phyloP scores from a whole-genome alignment of 2,888 invertebrate species.

The Nematopogon swammerdamellus region DNA sequence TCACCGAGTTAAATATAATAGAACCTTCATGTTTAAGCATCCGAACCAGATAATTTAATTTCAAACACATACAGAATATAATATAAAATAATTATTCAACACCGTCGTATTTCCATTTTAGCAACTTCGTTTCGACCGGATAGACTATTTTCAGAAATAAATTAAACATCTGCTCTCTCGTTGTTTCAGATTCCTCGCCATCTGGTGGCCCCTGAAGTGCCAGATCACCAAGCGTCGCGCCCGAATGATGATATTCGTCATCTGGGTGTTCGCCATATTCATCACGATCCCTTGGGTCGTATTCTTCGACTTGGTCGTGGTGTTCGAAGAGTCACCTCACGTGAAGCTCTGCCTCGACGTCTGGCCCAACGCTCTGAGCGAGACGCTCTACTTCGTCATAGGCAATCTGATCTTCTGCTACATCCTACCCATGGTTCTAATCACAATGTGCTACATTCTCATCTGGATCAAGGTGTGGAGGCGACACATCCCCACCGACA shows the following conservation, averaged over 20 bases:
- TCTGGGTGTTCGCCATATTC: conserved; percentile 84
- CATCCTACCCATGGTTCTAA: conserved; percentile 85
- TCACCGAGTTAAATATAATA: too few relatives aligned
- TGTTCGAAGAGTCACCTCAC: conserved; percentile 71
- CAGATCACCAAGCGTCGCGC: conserved; percentile 89
- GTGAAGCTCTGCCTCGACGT: conserved; percentile 76
- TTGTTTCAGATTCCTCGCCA: conserved; percentile 87
- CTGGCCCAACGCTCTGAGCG: conserved; percentile 83
- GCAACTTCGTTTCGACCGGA: too few relatives aligned
- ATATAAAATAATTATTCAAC: too few relatives aligned
- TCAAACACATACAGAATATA: too few relatives aligned
- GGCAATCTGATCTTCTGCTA: conserved; percentile 89
- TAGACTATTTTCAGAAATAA: too few relatives aligned
- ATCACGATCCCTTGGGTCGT: conserved; percentile 89
- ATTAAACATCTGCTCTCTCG: conserved; percentile 10
- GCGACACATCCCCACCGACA: conserved; percentile 85
- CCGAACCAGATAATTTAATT: too few relatives aligned
- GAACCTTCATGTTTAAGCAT: too few relatives aligned
- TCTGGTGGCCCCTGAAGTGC: conserved; percentile 91
- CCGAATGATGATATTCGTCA: conserved; percentile 81
- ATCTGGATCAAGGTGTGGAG: conserved; percentile 91
- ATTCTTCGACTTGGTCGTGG: conserved; percentile 78
- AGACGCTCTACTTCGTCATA: conserved; percentile 81
- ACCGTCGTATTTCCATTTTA: too few relatives aligned
- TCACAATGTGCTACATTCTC: conserved; percentile 87